These are phyloP conservation scores for Hypercompe scribonia DNA, from an alignment of 2,888 invertebrate species.

Conservation along the genomic window DNA sequence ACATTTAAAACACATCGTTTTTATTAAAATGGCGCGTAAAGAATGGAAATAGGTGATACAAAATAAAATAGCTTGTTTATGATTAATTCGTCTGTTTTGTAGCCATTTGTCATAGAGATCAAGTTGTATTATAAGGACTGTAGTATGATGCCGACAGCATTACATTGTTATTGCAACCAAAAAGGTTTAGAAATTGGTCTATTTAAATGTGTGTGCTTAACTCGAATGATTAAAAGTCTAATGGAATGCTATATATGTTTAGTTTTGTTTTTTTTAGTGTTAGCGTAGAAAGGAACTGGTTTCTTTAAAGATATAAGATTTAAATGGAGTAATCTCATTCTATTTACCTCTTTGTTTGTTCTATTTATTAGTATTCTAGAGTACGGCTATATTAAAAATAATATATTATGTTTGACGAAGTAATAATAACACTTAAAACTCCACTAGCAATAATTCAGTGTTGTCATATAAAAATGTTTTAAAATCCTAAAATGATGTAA, in stretches of 20 bases:
- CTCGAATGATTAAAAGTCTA: not conserved
- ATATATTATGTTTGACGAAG: not conserved
- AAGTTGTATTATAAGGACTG: no score
- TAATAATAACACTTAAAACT: not conserved
- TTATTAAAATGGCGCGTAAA: no score
- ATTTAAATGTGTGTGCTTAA: not conserved
- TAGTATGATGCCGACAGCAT: not conserved
- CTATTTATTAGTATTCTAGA: not conserved
- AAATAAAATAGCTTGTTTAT: no score
- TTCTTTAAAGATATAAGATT: not conserved
- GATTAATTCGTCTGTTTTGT: no score
- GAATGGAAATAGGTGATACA: no score
- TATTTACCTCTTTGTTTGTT: not conserved
- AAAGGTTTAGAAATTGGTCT: not conserved
- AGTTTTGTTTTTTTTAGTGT: not conserved
- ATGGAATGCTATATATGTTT: not conserved
- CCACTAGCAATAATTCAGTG: conserved; percentile 6
- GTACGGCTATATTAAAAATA: not conserved
- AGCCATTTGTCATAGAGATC: no score
- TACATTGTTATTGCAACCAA: not conserved
- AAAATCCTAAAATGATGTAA: conserved; percentile 5
- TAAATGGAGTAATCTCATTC: not conserved
- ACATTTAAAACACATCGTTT: no score
- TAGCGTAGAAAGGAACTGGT: not conserved
- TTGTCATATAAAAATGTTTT: conserved; percentile 14